Evolutionary conservation across 2,888 invertebrate genomes (phyloP), one percentile per base, ranked within the genome.

Genomic region (Caenorhabditis zanzibari): DNA sequence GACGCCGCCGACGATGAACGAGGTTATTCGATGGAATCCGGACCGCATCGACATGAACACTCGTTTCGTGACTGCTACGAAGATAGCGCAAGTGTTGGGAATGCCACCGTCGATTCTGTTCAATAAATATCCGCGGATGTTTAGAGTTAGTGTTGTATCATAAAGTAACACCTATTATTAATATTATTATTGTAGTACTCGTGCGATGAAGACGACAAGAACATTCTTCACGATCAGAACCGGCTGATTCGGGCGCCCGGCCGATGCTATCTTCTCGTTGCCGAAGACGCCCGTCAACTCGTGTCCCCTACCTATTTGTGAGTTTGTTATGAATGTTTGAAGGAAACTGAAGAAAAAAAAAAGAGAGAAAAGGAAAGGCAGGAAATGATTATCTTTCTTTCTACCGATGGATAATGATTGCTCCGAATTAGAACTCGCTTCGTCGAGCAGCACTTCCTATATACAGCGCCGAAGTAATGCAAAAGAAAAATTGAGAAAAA

Each of bases 141-240:
- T 88, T 77, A 86, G 90, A 74, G 88, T 88, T 10, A 56, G 81
- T 68, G 12, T 44, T 16, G 4, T 4, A 16, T 10, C 38, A 38
- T 6, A 38, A 38, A 32, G 32, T 7, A 38, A 16, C 22, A 22
- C 24, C 35, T 35, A 61, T 22, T 35, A 22, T n/a, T n/a, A n/a
- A n/a, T n/a, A 59, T 9, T 59, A 19, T 47, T 47, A 35, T 56
- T 66, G 4, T 44, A 88, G 87, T 91, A 91, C 59, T 88, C 88
- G 2, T 90, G 90, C 68, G 91, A 91, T 58, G 91, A 91, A 38
- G 89, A 90, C 66, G 91, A 91, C 85, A 91, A 91, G 73, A 84
- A 79, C 24, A 84, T 86, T 68, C 84, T 91, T 35, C 89, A 86
- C 54, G 88, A 89, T n/a, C 86, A 88, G 24, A 85, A 82, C 26